A percentile compares a stretch with the other conserved stretches of the same genome.
These are phyloP conservation scores for Apodemus agrarius DNA, from an alignment of 2,797 vertebrate species.

Conservation along the genomic window DNA sequence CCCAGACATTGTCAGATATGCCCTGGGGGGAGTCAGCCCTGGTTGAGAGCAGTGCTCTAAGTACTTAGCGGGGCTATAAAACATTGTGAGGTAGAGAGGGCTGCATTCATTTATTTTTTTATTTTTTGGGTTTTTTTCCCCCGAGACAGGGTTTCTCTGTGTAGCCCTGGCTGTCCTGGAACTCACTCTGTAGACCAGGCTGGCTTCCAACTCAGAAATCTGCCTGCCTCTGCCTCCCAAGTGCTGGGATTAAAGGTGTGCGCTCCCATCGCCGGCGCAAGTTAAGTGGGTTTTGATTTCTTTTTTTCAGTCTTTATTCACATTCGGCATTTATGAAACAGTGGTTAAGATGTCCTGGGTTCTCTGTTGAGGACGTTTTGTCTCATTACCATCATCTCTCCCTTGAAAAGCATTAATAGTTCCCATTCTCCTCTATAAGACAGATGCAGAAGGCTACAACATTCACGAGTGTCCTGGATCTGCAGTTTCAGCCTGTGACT, in stretches of 20 bases:
- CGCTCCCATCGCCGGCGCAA: background rate
- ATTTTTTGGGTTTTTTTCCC: too few species aligned
- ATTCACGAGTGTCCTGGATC: background rate
- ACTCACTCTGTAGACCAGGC: too few species aligned
- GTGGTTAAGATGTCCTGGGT: background rate
- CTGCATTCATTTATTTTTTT: background rate
- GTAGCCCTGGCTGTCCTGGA: too few species aligned
- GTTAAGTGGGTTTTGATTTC: slow-evolving; percentile 29
- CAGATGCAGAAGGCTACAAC: background rate
- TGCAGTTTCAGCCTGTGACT: background rate
- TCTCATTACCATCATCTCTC: background rate
- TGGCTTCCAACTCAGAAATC: too few species aligned
- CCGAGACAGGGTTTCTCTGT: too few species aligned
- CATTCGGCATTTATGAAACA: background rate
- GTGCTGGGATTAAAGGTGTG: too few species aligned
- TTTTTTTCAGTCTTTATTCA: background rate
- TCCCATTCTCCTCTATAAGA: background rate
- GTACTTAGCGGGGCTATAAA: slow-evolving; percentile 1
- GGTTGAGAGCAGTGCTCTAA: slow-evolving; percentile 10
- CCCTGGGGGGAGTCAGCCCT: background rate
- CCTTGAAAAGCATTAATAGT: background rate
- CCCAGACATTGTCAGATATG: background rate
- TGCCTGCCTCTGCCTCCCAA: too few species aligned
- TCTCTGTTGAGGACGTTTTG: slow-evolving; percentile 1
- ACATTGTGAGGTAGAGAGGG: background rate